Evolutionary conservation across 2,113 vertebrate genomes (phyloP).

Genomic region (Atlantisia rogersi): DNA sequence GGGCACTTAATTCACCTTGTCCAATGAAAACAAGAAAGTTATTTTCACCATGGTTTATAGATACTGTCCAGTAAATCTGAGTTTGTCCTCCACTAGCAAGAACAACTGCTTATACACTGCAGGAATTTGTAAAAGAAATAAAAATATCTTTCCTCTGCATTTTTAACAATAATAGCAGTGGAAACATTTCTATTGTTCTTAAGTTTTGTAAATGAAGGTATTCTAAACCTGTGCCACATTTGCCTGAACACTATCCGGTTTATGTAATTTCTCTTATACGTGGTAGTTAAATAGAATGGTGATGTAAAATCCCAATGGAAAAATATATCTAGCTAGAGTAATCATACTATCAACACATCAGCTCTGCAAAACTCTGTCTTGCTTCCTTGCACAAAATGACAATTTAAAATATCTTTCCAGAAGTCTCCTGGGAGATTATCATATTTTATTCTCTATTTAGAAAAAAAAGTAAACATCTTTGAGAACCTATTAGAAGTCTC

Average conservation of each 20-base stretch:
- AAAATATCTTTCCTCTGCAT: background rate
- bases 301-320: background rate
- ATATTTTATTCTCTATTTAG: slow-evolving; percentile 11
- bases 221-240: background rate
- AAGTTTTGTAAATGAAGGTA: background rate
- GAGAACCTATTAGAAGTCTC: slow-evolving; percentile 1
- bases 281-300: background rate
- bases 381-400: slow-evolving; percentile 35
- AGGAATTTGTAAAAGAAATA: background rate
- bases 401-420: slow-evolving; percentile 48
- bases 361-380: slow-evolving; percentile 14
- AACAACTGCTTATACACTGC: background rate
- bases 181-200: background rate
- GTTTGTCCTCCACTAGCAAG: background rate
- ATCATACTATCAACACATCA: slow-evolving; percentile 31
- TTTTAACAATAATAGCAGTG: background rate
- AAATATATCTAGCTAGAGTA: slow-evolving; percentile 24
- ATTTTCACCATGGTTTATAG: background rate
- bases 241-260: background rate
- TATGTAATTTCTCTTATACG: background rate
- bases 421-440: slow-evolving; percentile 17
- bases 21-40: background rate
- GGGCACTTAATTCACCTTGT: background rate
- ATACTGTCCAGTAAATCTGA: background rate
- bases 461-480: background rate